A percentile compares a stretch with the other conserved stretches of the same genome.
phyloP scores from a whole-genome alignment of 1,140 invertebrate genomes.

The Stenopsyche tienmushanensis region DNA sequence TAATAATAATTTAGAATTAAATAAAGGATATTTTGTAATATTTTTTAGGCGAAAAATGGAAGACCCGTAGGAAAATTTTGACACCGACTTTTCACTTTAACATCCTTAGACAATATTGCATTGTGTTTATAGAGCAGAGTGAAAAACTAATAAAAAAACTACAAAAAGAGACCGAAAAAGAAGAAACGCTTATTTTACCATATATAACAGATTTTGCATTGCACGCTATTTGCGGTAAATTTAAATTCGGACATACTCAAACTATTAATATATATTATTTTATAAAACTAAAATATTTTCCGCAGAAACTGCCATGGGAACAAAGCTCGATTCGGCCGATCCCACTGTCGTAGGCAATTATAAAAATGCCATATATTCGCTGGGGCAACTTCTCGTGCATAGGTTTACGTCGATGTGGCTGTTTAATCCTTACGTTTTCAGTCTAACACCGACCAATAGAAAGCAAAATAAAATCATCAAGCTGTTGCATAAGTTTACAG shows the following conservation, averaged over 20 bases:
- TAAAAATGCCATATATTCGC: slow-evolving; percentile 47
- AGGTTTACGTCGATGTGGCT: slow-evolving; percentile 47
- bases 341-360: slow-evolving; percentile 36
- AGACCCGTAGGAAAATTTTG: slow-evolving; percentile 20
- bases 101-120: slow-evolving; percentile 16
- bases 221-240: slow-evolving; percentile 16
- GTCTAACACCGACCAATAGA: slow-evolving; percentile 35
- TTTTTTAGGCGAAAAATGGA: slow-evolving; percentile 17
- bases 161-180: slow-evolving; percentile 1
- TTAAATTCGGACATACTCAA: background rate
- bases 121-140: slow-evolving; percentile 1
- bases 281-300: background rate
- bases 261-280: background rate
- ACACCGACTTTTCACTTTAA: slow-evolving; percentile 20
- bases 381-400: slow-evolving; percentile 46
- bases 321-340: background rate
- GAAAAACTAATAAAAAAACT: background rate
- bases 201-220: slow-evolving; percentile 16
- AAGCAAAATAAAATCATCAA: slow-evolving; percentile 42
- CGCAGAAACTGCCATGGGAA: slow-evolving; percentile 21
- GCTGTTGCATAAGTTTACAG: slow-evolving; percentile 44
- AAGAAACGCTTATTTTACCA: slow-evolving; percentile 19
- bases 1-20: slow-evolving; percentile 36
- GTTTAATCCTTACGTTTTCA: slow-evolving; percentile 42
- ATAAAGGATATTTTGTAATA: background rate